phyloP scores from a whole-genome alignment of 2,113 vertebrate genomes.

The Phycodurus eques region DNA sequence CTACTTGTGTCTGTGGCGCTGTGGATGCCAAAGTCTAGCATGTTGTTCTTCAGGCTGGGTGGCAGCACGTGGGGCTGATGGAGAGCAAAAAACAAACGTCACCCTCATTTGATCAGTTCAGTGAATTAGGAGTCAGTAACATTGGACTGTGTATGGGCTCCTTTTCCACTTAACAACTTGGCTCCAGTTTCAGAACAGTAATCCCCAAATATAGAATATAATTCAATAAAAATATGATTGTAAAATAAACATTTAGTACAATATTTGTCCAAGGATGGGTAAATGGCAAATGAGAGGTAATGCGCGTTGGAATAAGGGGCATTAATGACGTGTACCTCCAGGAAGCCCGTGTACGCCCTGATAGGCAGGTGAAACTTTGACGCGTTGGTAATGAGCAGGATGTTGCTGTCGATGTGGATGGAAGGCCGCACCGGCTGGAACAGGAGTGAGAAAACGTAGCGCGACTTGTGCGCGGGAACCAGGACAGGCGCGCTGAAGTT shows the following conservation, averaged over 20 bases:
- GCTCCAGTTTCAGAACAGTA: neutral
- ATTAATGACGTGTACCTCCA: conserved; percentile 78
- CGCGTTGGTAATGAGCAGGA: conserved; percentile 95
- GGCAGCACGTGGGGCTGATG: conserved; percentile 86
- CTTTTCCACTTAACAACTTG: neutral
- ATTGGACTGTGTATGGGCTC: too few relatives aligned
- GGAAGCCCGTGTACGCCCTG: conserved; percentile 93
- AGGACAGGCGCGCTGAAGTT: conserved; percentile 92
- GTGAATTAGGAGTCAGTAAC: neutral
- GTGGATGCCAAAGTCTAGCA: conserved; percentile 92
- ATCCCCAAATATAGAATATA: neutral
- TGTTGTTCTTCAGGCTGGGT: conserved; percentile 83
- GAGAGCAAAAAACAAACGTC: conserved; percentile 10
- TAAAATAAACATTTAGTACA: too few relatives aligned
- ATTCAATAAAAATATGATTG: too few relatives aligned
- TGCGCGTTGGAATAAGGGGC: neutral
- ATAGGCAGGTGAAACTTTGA: conserved; percentile 97
- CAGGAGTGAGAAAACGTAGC: conserved; percentile 90
- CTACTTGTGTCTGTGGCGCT: conserved; percentile 89
- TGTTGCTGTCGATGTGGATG: conserved; percentile 93
- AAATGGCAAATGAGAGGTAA: neutral
- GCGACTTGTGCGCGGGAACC: conserved; percentile 87
- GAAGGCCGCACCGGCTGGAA: conserved; percentile 92
- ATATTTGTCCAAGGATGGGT: too few relatives aligned
- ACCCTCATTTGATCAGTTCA: neutral